Evolutionary conservation across 2,888 invertebrate species (phyloP).

Genomic region (Leptinotarsa peninsularis): DNA sequence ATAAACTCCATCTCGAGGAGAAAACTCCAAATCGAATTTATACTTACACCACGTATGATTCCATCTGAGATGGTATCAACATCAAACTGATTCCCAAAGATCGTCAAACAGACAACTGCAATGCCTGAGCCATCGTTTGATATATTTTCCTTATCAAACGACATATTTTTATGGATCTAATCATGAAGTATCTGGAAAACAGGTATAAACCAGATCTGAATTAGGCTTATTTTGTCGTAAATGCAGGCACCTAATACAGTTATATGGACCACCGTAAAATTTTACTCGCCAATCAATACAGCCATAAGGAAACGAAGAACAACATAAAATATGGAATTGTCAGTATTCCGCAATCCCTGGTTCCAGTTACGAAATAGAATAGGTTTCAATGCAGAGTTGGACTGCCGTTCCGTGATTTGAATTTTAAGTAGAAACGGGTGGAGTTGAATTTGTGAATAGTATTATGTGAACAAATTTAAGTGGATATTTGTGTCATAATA

Average conservation of each 20-base stretch:
- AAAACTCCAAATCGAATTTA: constrained; percentile 3
- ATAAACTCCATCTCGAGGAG: background rate
- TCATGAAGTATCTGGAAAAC: constrained; percentile 12
- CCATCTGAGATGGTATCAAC: background rate
- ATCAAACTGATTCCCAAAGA: constrained; percentile 10
- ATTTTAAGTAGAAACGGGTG: constrained; percentile 15
- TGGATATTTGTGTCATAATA: background rate
- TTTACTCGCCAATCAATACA: constrained; percentile 20
- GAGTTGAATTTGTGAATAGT: constrained; percentile 3
- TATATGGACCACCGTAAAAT: constrained; percentile 22
- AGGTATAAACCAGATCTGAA: constrained; percentile 15
- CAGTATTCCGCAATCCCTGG: constrained; percentile 15
- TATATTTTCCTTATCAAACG: background rate
- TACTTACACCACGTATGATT: background rate
- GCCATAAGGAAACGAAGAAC: constrained; percentile 6
- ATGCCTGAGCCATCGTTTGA: background rate
- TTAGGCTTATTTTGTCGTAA: constrained; percentile 16
- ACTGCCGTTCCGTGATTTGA: constrained; percentile 20
- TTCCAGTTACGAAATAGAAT: constrained; percentile 12
- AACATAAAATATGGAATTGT: constrained; percentile 26
- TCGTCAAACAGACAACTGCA: constrained; percentile 2
- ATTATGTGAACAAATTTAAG: background rate
- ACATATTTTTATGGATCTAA: constrained; percentile 19
- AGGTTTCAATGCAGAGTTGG: constrained; percentile 14
- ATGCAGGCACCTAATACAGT: constrained; percentile 9